These are phyloP conservation scores for Beris chalybata DNA, from an alignment of 2,888 invertebrate species.

Conservation along the genomic window DNA sequence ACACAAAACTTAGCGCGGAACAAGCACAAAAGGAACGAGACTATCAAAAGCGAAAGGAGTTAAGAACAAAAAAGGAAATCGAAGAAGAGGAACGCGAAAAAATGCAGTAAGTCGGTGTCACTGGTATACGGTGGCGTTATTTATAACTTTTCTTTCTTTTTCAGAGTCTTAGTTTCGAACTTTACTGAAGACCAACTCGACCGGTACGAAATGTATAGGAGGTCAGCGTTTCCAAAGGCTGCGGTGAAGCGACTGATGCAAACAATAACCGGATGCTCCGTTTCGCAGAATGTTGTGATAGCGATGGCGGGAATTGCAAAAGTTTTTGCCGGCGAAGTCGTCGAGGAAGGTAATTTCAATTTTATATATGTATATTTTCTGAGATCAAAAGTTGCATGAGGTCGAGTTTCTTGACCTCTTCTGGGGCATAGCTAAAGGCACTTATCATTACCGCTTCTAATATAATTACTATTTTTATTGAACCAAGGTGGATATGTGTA, in stretches of 20 bases:
- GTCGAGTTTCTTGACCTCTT: too few relatives aligned
- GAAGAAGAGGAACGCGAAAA: constrained; percentile 94
- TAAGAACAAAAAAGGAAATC: constrained; percentile 76
- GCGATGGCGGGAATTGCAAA: constrained; percentile 99
- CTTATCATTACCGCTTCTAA: too few relatives aligned
- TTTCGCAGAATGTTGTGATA: constrained; percentile 98
- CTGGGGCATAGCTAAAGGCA: too few relatives aligned
- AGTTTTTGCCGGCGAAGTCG: constrained; percentile 98
- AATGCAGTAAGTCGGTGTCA: constrained; percentile 78
- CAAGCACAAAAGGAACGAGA: constrained; percentile 34
- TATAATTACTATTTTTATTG: too few relatives aligned
- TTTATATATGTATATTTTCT: too few relatives aligned
- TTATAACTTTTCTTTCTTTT: constrained; percentile 3
- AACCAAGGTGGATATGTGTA: too few relatives aligned
- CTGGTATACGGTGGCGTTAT: neutral
- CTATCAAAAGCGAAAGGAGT: constrained; percentile 64
- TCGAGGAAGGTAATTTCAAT: constrained; percentile 82
- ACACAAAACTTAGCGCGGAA: constrained; percentile 1
- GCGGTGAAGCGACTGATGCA: constrained; percentile 97
- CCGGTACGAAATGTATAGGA: constrained; percentile 96
- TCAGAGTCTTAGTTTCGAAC: constrained; percentile 94
- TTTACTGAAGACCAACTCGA: constrained; percentile 98
- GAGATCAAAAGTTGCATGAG: too few relatives aligned
- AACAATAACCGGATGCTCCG: constrained; percentile 94
- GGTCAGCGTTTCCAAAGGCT: constrained; percentile 97